These are phyloP conservation scores for Artemia sinica DNA, from an alignment of 2,888 invertebrate species.

Conservation along the genomic window DNA sequence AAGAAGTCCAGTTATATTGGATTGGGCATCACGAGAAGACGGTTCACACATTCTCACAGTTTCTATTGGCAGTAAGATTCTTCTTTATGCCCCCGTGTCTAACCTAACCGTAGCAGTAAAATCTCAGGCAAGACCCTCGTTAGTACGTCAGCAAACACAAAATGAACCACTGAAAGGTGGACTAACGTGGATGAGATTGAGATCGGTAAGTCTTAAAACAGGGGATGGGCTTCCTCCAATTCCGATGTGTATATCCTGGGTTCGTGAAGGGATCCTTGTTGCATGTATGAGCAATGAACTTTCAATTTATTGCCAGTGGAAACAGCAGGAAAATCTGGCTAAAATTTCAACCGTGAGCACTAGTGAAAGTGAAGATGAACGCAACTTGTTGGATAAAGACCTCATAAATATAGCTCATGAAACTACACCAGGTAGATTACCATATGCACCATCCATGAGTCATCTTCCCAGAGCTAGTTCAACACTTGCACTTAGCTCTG, in stretches of 20 bases:
- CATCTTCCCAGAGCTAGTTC: conserved; percentile 65
- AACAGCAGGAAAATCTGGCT: conserved; percentile 25
- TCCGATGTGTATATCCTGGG: conserved; percentile 98
- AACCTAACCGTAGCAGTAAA: background rate
- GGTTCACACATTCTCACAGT: conserved; percentile 94
- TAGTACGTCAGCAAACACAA: background rate
- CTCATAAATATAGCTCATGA: conserved; percentile 22
- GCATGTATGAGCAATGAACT: conserved; percentile 99
- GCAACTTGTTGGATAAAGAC: conserved; percentile 22
- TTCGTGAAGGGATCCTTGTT: conserved; percentile 87
- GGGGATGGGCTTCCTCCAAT: conserved; percentile 89
- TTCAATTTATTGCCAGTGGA: conserved; percentile 98
- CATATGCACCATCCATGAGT: conserved; percentile 58
- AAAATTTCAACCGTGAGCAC: conserved; percentile 2
- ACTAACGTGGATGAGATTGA: conserved; percentile 68
- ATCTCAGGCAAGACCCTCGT: background rate
- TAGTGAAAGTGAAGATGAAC: conserved; percentile 22
- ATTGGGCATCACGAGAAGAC: conserved; percentile 99
- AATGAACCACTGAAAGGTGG: background rate
- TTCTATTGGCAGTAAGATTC: conserved; percentile 66
- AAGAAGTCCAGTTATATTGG: conserved; percentile 61
- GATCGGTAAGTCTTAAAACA: conserved; percentile 72
- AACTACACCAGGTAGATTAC: conserved; percentile 37
- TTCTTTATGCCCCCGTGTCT: conserved; percentile 17
- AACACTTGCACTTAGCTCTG: conserved; percentile 55